phyloP scores from a whole-genome alignment of 2,888 invertebrate genomes.

The Apodemia mormo region DNA sequence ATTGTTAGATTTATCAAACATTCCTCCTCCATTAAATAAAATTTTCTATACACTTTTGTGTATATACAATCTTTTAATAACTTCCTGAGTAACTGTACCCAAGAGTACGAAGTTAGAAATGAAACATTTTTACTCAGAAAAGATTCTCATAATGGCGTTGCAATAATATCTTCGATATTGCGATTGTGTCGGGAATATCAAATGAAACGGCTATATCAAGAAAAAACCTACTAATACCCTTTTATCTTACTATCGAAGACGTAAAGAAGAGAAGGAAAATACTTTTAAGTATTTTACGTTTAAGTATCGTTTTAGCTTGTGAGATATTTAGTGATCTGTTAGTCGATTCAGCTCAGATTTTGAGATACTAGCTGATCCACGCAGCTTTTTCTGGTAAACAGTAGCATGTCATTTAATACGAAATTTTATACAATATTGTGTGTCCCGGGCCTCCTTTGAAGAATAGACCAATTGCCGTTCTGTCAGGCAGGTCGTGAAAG shows the following conservation, averaged over 20 bases:
- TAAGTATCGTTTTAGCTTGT: not conserved
- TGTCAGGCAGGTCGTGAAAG: too few species aligned
- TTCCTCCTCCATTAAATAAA: not conserved
- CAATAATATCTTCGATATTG: slow-evolving; percentile 40
- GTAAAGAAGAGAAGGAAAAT: not conserved
- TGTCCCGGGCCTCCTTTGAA: too few species aligned
- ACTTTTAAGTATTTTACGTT: slow-evolving; percentile 13
- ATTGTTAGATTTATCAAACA: too few species aligned
- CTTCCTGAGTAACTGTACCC: slow-evolving; percentile 24
- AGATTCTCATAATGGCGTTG: slow-evolving; percentile 29
- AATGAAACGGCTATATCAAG: slow-evolving; percentile 31
- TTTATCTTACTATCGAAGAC: slow-evolving; percentile 17
- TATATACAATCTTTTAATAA: slow-evolving; percentile 10
- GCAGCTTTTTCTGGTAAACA: too few species aligned
- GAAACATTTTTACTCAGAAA: slow-evolving; percentile 28
- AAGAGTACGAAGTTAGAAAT: slow-evolving; percentile 24
- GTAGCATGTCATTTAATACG: too few species aligned
- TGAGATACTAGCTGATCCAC: too few species aligned
- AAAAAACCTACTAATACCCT: slow-evolving; percentile 27
- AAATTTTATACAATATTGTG: too few species aligned
- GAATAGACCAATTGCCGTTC: too few species aligned
- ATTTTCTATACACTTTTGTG: not conserved
- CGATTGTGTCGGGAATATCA: slow-evolving; percentile 37
- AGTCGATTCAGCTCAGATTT: too few species aligned
- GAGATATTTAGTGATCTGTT: too few species aligned